phyloP scores from a whole-genome alignment of 1,140 invertebrate species.

The Macrostomum lignano region DNA sequence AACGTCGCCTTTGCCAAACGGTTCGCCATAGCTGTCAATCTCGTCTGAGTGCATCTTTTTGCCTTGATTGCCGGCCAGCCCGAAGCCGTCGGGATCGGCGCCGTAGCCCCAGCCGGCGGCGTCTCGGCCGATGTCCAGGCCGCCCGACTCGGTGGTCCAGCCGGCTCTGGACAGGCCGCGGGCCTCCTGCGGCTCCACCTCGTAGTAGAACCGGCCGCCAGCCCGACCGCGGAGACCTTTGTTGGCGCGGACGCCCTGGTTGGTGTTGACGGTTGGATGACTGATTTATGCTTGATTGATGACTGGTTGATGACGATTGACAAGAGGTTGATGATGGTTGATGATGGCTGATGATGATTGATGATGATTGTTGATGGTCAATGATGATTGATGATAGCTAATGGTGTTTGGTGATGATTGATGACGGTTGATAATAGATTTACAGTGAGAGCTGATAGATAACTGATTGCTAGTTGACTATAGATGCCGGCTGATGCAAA shows the following conservation, averaged over 20 bases:
- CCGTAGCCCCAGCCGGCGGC: conserved; percentile 3
- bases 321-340: too few relatives aligned
- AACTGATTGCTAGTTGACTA: too few relatives aligned
- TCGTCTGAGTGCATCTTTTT: conserved; percentile 1
- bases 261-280: too few relatives aligned
- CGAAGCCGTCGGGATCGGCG: conserved; percentile 6
- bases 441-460: too few relatives aligned
- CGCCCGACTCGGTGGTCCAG: conserved; percentile 1
- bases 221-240: conserved; percentile 2
- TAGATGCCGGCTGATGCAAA: too few relatives aligned
- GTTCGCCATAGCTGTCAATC: conserved; percentile 2
- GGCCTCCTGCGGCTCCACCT: neutral
- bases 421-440: too few relatives aligned
- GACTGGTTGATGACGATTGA: too few relatives aligned
- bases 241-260: conserved; percentile 4
- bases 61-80: conserved; percentile 4
- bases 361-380: too few relatives aligned
- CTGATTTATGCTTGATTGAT: too few relatives aligned
- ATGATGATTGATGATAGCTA: too few relatives aligned
- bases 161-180: neutral
- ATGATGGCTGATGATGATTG: too few relatives aligned
- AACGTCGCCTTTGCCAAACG: conserved; percentile 2
- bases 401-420: too few relatives aligned
- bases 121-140: conserved; percentile 4
- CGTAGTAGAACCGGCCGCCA: conserved; percentile 4